Percentiles rank a stretch among this genome's conserved stretches.
phyloP scores from a whole-genome alignment of 2,113 vertebrate species.

The Coptodon bakossiorum region DNA sequence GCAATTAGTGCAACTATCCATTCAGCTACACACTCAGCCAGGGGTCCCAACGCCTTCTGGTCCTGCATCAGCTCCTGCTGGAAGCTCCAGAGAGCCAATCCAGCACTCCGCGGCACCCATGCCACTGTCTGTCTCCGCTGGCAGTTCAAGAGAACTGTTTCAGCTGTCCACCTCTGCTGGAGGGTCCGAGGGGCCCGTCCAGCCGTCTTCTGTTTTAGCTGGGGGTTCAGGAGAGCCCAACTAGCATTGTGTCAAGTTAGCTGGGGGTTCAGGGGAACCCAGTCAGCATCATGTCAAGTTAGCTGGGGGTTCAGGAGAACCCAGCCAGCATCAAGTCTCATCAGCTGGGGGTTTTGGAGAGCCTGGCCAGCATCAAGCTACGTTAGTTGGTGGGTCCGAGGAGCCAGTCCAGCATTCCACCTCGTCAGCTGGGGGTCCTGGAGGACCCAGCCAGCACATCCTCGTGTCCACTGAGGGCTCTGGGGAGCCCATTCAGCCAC shows the following conservation, averaged over 20 bases:
- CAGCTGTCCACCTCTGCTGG: fast-evolving
- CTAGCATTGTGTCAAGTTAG: too few relatives aligned
- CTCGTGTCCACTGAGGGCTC: not conserved
- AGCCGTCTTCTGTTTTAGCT: not conserved
- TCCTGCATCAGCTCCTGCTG: not conserved
- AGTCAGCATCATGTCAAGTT: too few relatives aligned
- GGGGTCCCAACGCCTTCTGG: not conserved
- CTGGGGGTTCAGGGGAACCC: too few relatives aligned
- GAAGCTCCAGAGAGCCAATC: not conserved
- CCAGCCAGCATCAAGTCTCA: too few relatives aligned
- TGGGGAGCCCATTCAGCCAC: not conserved
- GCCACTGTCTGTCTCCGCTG: not conserved
- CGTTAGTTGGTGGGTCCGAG: too few relatives aligned
- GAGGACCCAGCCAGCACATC: not conserved
- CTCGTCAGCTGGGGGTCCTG: not conserved
- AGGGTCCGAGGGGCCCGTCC: not conserved
- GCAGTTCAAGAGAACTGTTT: not conserved
- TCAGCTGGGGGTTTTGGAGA: too few relatives aligned
- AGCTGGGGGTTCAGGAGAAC: too few relatives aligned
- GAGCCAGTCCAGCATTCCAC: too few relatives aligned
- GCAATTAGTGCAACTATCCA: not conserved
- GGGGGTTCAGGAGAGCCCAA: not conserved
- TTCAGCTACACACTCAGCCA: not conserved
- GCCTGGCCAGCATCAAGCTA: too few relatives aligned
- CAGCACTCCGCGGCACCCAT: not conserved